phyloP scores from a whole-genome alignment of 2,113 vertebrate species.

The Entelurus aequoreus region DNA sequence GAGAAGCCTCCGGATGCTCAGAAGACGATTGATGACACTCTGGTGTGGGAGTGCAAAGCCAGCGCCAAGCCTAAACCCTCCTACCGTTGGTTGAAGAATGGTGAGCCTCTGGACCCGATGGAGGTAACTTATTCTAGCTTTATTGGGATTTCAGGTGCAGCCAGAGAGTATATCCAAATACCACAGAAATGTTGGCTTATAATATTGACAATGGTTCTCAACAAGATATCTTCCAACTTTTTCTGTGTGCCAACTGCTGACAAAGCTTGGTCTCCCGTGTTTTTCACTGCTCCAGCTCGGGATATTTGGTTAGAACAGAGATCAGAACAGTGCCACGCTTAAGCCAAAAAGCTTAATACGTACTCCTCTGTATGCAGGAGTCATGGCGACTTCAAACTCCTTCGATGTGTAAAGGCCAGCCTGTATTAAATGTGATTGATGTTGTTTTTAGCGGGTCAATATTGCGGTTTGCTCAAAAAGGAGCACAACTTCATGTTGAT shows the following conservation, averaged over 20 bases:
- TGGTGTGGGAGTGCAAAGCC: slow-evolving; percentile 89
- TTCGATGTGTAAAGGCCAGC: background rate
- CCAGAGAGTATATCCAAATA: slow-evolving; percentile 1
- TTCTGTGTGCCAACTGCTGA: background rate
- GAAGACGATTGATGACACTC: slow-evolving; percentile 82
- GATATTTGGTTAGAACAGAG: background rate
- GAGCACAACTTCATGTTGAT: slow-evolving; percentile 4
- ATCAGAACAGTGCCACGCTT: background rate
- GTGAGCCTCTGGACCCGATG: slow-evolving; percentile 76
- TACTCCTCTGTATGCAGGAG: background rate
- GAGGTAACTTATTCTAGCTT: slow-evolving; percentile 47
- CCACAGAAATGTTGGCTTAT: background rate
- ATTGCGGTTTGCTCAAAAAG: slow-evolving; percentile 3
- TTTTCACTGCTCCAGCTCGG: background rate
- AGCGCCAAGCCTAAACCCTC: slow-evolving; percentile 86
- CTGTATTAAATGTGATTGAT: slow-evolving; percentile 11
- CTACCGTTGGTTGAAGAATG: slow-evolving; percentile 90
- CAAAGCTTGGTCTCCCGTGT: background rate
- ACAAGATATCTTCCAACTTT: background rate
- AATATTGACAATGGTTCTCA: background rate
- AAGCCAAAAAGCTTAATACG: background rate
- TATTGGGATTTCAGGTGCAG: background rate
- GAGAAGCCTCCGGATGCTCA: slow-evolving; percentile 82
- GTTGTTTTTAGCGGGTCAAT: slow-evolving; percentile 8
- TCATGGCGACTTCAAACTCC: background rate